Conservation (phyloP, 2,888 invertebrate genomes). For the Athripsodes cinereus region DNA sequence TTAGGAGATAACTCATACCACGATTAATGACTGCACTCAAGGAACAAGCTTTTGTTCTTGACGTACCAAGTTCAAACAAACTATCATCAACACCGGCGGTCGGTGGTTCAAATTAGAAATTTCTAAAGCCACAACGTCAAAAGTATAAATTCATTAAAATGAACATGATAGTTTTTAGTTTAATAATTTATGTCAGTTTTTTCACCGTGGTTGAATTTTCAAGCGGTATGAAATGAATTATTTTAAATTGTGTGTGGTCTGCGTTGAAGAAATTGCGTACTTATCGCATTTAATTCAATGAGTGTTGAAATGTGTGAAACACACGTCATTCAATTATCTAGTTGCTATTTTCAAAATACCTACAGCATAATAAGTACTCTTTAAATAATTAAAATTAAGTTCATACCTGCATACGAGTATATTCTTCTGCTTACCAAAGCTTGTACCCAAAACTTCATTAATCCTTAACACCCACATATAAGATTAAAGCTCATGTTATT, state of each 20-base stretch:
- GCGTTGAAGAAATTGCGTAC: not conserved
- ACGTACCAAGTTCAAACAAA: not conserved
- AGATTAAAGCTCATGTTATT: no score
- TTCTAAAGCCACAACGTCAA: not conserved
- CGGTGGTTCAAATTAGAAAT: not conserved
- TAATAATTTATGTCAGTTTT: not conserved
- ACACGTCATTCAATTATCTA: no score
- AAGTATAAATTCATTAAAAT: not conserved
- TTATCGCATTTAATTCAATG: no score
- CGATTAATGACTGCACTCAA: constrained; percentile 1
- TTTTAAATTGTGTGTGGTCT: not conserved
- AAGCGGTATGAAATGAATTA: not conserved
- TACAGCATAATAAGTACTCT: no score
- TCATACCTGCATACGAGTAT: no score
- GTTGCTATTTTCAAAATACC: no score
- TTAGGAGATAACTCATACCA: constrained; percentile 2
- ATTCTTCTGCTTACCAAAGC: no score
- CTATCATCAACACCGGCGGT: no score
- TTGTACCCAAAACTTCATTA: no score
- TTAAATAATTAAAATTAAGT: no score
- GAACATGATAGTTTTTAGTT: not conserved
- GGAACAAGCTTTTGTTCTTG: constrained; percentile 5
- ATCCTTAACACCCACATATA: no score
- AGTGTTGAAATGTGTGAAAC: no score
- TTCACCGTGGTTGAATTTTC: not conserved